Percentiles rank a stretch among this genome's conserved stretches.
Conservation (phyloP, 1,140 invertebrate species). For the Lycorma delicatula region DNA sequence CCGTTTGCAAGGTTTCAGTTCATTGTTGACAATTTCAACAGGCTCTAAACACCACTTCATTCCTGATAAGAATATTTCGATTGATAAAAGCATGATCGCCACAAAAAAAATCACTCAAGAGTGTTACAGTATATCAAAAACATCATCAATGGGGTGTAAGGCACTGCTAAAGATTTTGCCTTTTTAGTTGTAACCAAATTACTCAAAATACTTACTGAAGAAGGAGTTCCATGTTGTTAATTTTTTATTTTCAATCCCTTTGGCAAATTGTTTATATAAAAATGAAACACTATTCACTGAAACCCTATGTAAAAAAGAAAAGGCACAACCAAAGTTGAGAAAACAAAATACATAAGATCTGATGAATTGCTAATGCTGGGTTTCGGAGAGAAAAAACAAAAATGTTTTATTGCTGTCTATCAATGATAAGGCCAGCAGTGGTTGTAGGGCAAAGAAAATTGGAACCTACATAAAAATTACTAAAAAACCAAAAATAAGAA, state of each 20-base stretch:
- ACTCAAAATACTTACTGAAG: constrained; percentile 1
- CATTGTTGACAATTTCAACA: constrained; percentile 4
- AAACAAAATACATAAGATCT: constrained; percentile 19
- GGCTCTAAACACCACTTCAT: background rate
- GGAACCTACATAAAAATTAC: no score
- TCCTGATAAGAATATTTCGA: background rate
- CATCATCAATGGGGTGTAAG: constrained; percentile 5
- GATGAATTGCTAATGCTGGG: constrained; percentile 14
- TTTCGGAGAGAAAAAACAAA: constrained; percentile 18
- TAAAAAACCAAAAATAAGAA: constrained; percentile 13
- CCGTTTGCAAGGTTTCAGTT: background rate
- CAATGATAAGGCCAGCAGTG: constrained; percentile 11
- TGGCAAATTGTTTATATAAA: constrained; percentile 19
- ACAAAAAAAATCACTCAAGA: background rate
- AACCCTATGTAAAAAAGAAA: constrained; percentile 18
- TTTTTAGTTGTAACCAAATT: background rate
- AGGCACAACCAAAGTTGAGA: constrained; percentile 12
- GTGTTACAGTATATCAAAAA: constrained; percentile 3
- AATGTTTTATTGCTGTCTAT: constrained; percentile 19
- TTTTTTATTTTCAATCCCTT: constrained; percentile 16
- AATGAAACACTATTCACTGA: constrained; percentile 16
- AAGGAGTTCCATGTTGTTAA: constrained; percentile 10
- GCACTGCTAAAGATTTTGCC: background rate
- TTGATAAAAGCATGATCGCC: constrained; percentile 1
- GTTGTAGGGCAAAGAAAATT: constrained; percentile 10